Evolutionary conservation across 64 coral and sea anemone species (phyloP).

Genomic region (Platygyra sinensis): DNA sequence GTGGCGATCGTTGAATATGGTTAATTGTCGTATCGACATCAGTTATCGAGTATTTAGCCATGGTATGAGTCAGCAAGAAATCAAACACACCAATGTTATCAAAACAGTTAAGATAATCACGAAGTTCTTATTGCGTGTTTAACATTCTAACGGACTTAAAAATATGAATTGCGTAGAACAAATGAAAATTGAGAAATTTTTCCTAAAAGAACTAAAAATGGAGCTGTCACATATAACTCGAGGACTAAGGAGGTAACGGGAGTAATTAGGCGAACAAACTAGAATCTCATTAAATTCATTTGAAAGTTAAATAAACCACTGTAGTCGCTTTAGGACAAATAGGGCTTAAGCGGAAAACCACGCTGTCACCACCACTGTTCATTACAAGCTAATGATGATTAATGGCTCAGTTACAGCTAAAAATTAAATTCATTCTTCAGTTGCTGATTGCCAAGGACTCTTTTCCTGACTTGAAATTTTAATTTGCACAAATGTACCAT

Average conservation of each 20-base stretch:
- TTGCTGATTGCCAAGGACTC: not conserved
- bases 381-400: not conserved
- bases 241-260: too few relatives aligned
- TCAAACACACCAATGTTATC: not conserved
- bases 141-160: not conserved
- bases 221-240: too few relatives aligned
- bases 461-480: not conserved
- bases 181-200: not conserved
- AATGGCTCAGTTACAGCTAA: not conserved
- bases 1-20: not conserved
- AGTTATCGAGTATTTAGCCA: not conserved
- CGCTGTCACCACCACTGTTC: not conserved
- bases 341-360: not conserved
- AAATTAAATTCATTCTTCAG: not conserved
- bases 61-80: slow-evolving; percentile 14
- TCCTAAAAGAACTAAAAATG: too few relatives aligned
- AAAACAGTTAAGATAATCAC: not conserved
- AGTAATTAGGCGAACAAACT: too few relatives aligned
- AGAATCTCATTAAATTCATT: too few relatives aligned
- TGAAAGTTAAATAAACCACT: not conserved
- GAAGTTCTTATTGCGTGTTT: not conserved
- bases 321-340: not conserved
- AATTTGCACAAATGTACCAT: not conserved
- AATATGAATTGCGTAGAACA: not conserved
- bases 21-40: slow-evolving; percentile 3